Evolutionary conservation across 2,888 invertebrate genomes (phyloP).

Genomic region (Melanostoma scalare): DNA sequence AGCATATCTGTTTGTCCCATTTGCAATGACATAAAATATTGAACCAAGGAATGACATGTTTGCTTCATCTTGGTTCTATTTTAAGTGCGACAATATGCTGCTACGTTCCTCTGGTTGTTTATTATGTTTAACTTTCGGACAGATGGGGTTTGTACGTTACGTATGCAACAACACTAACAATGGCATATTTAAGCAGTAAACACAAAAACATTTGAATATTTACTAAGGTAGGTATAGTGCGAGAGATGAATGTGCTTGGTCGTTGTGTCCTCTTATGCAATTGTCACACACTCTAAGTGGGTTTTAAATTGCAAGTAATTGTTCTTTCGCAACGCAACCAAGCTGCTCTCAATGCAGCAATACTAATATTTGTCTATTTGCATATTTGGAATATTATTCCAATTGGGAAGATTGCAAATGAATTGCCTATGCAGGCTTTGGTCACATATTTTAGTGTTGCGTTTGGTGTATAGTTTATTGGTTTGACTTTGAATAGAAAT

Average conservation of each 20-base stretch:
- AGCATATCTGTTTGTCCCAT: slow-evolving; percentile 59
- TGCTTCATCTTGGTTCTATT: slow-evolving; percentile 33
- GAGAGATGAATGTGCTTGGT: slow-evolving; percentile 18
- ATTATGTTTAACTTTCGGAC: slow-evolving; percentile 57
- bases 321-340: slow-evolving; percentile 15
- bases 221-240: slow-evolving; percentile 23
- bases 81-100: slow-evolving; percentile 41
- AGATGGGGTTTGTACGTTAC: neutral
- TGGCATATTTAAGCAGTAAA: slow-evolving; percentile 45
- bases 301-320: slow-evolving; percentile 49
- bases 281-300: slow-evolving; percentile 59
- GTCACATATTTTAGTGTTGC: neutral
- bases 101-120: slow-evolving; percentile 35
- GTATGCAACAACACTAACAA: slow-evolving; percentile 36
- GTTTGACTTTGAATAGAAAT: slow-evolving; percentile 1
- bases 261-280: slow-evolving; percentile 38
- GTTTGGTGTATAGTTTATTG: neutral
- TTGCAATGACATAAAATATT: slow-evolving; percentile 69
- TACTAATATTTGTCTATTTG: slow-evolving; percentile 37
- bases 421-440: neutral
- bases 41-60: slow-evolving; percentile 65
- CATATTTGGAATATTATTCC: slow-evolving; percentile 37
- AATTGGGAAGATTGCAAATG: slow-evolving; percentile 12
- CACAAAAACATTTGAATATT: slow-evolving; percentile 57
- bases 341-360: slow-evolving; percentile 2